phyloP scores from a whole-genome alignment of 53 echinoderm and acorn worm species.

The Hippasteria phrygiana region DNA sequence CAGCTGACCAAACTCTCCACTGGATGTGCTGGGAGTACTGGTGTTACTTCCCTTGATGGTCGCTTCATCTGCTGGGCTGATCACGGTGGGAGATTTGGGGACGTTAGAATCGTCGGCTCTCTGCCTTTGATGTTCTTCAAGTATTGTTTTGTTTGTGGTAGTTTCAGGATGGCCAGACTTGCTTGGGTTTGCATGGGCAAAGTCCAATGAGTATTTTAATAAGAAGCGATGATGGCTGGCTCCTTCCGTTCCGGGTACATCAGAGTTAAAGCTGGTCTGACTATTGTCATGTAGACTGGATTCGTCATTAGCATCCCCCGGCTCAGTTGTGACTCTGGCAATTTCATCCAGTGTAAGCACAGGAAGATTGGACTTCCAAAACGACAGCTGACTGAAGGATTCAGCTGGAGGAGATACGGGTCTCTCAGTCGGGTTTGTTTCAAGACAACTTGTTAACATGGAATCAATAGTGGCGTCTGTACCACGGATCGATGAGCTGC shows the following conservation, averaged over 20 bases:
- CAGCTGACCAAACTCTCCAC: slow-evolving; percentile 51
- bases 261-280: background rate
- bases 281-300: background rate
- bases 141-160: background rate
- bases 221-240: slow-evolving; percentile 40
- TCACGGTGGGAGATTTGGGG: slow-evolving; percentile 27
- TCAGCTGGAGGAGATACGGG: background rate
- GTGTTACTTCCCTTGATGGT: slow-evolving; percentile 24
- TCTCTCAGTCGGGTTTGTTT: background rate
- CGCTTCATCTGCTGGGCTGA: slow-evolving; percentile 16
- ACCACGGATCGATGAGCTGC: background rate
- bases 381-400: slow-evolving; percentile 58
- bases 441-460: no score
- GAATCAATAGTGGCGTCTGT: no score
- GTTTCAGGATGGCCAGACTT: background rate
- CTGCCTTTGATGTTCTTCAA: background rate
- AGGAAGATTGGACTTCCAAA: slow-evolving; percentile 63
- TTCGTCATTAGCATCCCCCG: background rate
- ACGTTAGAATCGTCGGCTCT: slow-evolving; percentile 4
- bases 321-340: slow-evolving; percentile 12
- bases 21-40: slow-evolving; percentile 69
- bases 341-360: slow-evolving; percentile 52
- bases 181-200: slow-evolving; percentile 3
- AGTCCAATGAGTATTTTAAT: slow-evolving; percentile 53
- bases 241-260: background rate